Conservation (phyloP, 2,888 invertebrate species). For the Sarcophaga rosellei region DNA sequence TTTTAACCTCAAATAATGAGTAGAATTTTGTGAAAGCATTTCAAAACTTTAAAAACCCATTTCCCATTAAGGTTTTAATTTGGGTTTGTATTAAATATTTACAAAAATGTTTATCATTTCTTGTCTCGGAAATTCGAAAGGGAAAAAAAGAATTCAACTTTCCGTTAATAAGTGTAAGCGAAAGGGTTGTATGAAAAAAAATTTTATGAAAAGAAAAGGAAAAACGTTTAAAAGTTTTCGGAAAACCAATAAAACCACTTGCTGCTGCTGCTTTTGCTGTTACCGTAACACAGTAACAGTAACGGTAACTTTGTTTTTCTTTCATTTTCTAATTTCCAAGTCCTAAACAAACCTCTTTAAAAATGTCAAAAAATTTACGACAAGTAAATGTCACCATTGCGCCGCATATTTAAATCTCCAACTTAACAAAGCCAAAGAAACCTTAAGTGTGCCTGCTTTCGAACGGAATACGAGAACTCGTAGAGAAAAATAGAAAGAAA, state of each 20-base stretch:
- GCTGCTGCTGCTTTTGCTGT: conserved; percentile 28
- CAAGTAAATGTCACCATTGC: conserved; percentile 49
- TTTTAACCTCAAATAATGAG: conserved; percentile 20
- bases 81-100: conserved; percentile 46
- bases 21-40: conserved; percentile 16
- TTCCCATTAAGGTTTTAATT: conserved; percentile 54
- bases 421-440: background rate
- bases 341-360: conserved; percentile 59
- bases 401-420: background rate
- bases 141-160: conserved; percentile 4
- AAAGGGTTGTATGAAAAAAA: background rate
- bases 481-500: background rate
- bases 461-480: too few species aligned
- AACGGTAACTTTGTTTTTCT: conserved; percentile 29
- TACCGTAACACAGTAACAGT: background rate
- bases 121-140: background rate
- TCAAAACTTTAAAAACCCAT: conserved; percentile 38
- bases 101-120: conserved; percentile 32
- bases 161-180: background rate
- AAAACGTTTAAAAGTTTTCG: conserved; percentile 1
- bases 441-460: background rate
- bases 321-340: conserved; percentile 48
- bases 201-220: background rate
- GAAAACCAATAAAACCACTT: conserved; percentile 52
- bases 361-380: conserved; percentile 52